phyloP scores from a whole-genome alignment of 2,888 invertebrate genomes.

The Oscheius onirici region DNA sequence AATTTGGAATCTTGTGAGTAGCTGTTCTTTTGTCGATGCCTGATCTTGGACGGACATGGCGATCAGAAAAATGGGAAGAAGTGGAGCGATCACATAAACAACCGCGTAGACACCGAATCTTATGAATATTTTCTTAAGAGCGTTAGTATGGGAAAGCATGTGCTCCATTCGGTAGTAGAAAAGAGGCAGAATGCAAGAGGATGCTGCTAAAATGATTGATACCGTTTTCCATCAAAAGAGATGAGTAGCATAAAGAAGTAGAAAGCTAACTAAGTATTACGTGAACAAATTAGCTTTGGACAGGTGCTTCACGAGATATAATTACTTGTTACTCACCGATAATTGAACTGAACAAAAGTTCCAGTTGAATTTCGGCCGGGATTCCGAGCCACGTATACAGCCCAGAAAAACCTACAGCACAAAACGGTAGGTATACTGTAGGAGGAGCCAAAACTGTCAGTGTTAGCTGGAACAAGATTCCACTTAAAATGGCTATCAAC shows the following conservation, averaged over 20 bases:
- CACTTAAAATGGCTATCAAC: neutral
- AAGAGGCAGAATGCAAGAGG: neutral
- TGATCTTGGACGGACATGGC: neutral
- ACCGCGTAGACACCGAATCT: neutral
- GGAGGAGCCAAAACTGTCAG: slow-evolving; percentile 3
- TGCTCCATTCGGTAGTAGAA: neutral
- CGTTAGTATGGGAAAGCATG: too few species aligned
- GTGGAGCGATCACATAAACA: neutral
- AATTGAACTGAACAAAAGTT: neutral
- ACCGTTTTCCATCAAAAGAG: neutral
- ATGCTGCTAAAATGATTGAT: neutral
- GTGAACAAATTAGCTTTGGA: neutral
- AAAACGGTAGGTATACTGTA: slow-evolving; percentile 1
- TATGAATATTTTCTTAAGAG: too few species aligned
- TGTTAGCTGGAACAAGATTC: neutral
- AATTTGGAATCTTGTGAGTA: neutral
- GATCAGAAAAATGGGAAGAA: neutral
- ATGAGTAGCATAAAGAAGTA: neutral
- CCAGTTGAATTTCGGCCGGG: neutral
- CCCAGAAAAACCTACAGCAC: slow-evolving; percentile 6
- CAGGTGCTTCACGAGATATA: neutral
- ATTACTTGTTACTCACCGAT: slow-evolving; percentile 2
- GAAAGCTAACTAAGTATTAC: neutral
- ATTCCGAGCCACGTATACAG: slow-evolving; percentile 3
- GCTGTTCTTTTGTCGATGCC: neutral